phyloP scores from a whole-genome alignment of 1,140 invertebrate species.

The Zaprionus tsacasi region DNA sequence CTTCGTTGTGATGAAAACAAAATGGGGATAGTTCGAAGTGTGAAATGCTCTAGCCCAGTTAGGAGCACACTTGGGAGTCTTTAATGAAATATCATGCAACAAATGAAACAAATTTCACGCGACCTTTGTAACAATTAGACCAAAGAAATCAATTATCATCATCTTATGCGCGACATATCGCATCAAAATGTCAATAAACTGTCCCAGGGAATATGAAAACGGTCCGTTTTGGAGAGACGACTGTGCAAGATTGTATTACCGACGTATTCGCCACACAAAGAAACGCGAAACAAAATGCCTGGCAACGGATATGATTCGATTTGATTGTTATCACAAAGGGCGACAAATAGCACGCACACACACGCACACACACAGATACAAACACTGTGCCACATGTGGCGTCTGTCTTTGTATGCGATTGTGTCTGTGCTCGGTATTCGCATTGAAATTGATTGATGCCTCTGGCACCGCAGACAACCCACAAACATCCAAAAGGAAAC shows the following conservation, averaged over 20 bases:
- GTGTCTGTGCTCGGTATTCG: constrained; percentile 9
- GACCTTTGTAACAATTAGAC: neutral
- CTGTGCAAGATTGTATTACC: constrained; percentile 66
- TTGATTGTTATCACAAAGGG: constrained; percentile 75
- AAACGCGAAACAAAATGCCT: constrained; percentile 17
- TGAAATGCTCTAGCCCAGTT: constrained; percentile 13
- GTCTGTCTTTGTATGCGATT: constrained; percentile 21
- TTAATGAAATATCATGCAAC: neutral
- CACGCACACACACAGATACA: constrained; percentile 27
- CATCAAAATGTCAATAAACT: constrained; percentile 18
- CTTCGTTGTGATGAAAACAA: constrained; percentile 3
- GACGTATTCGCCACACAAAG: constrained; percentile 4
- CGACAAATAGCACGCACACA: constrained; percentile 64
- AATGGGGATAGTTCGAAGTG: constrained; percentile 8
- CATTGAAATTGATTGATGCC: constrained; percentile 45
- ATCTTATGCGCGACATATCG: constrained; percentile 11
- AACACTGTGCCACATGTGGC: neutral
- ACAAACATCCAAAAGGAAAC: constrained; percentile 1
- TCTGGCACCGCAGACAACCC: constrained; percentile 9
- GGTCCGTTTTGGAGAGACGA: constrained; percentile 41
- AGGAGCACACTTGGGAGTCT: neutral
- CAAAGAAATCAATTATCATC: neutral
- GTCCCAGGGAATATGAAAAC: constrained; percentile 4
- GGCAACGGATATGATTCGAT: constrained; percentile 74
- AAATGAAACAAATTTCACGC: neutral